Base-by-base conservation (phyloP, 2,797 vertebrate genomes). In the Pyrocephalus nanus region DNA sequence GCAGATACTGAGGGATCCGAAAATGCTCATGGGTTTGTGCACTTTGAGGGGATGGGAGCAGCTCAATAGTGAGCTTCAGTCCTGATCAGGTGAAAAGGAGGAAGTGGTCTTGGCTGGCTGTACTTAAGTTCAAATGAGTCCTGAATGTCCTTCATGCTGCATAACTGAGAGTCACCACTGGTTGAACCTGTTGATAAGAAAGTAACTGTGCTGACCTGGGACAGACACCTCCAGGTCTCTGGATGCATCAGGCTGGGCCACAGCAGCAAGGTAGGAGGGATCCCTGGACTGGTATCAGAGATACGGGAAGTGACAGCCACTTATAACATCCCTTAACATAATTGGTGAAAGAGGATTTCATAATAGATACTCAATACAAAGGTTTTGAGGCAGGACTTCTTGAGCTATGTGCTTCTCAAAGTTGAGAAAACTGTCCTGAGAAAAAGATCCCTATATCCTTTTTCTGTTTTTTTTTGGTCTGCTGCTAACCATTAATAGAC, bases 181-280 rank as follows among this genome's bases (percentile, higher is more conserved):
- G 4, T 69, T 61, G 51, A 76, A 72, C 15, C 11, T 60, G n/a
- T 32, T 3, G 4, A 3, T 43, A 27, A 43, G 16, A 82, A 72
- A 53, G 42, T 26, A 88, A 2, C 25, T 69, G 15, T 67, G 0
- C 40, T 16, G 13, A 18, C 6, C 7, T 58, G 27, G 13, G 9
- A 13, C n/a, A 16, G 30, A 48, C 8, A 57, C 14, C 9, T 69
- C 7, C 1, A 4, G 4, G 4, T 43, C 38, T 60, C 25, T 47
- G 13, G 10, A 20, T 66, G 18, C 9, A 17, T 6, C 0, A 0
- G 11, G 10, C 25, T 69, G 29, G n/a, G 8, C 34, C 73, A 13
- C 30, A 55, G 12, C 25, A 55, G 25, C 55, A 77, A 9, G 11
- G 13, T 7, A 15, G 20, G 40, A 55, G 34, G 40, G 74, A 43